Percentiles rank a stretch among this genome's conserved stretches.
These are phyloP conservation scores for Orthosia cruda DNA, from an alignment of 2,888 invertebrate genomes.

Conservation along the genomic window DNA sequence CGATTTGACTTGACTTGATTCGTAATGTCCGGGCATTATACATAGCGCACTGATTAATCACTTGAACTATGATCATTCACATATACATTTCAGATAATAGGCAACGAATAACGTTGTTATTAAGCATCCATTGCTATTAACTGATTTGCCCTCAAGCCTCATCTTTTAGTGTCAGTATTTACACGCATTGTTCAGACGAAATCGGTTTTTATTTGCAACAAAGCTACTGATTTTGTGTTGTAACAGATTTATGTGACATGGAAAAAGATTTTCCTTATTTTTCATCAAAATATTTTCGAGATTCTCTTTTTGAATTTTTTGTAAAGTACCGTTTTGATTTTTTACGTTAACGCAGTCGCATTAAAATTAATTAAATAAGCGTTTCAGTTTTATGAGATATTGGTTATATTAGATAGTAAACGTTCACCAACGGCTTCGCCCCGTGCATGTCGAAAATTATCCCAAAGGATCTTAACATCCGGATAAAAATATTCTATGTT, in stretches of 20 bases:
- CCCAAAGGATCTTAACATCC: no score
- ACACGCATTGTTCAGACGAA: slow-evolving; percentile 57
- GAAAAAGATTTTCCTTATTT: slow-evolving; percentile 58
- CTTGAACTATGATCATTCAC: no score
- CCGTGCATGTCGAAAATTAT: no score
- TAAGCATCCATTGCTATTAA: slow-evolving; percentile 34
- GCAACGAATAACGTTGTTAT: slow-evolving; percentile 17
- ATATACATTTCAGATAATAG: background rate
- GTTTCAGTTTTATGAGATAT: slow-evolving; percentile 5
- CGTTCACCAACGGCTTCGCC: no score
- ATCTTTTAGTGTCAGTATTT: slow-evolving; percentile 51
- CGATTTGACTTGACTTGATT: no score
- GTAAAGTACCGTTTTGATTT: no score
- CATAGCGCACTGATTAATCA: no score
- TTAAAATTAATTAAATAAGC: background rate
- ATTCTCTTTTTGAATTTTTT: slow-evolving; percentile 31
- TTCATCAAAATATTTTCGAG: slow-evolving; percentile 52
- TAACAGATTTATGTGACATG: slow-evolving; percentile 67
- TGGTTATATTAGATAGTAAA: slow-evolving; percentile 27
- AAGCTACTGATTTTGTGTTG: slow-evolving; percentile 58
- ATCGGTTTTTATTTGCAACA: slow-evolving; percentile 61
- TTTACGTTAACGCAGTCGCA: background rate
- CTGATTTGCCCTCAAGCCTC: slow-evolving; percentile 37
- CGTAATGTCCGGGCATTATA: no score
- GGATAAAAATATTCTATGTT: no score